These are phyloP conservation scores for Noctuana brunneofusca DNA, from an alignment of 2,888 invertebrate genomes.

Conservation along the genomic window DNA sequence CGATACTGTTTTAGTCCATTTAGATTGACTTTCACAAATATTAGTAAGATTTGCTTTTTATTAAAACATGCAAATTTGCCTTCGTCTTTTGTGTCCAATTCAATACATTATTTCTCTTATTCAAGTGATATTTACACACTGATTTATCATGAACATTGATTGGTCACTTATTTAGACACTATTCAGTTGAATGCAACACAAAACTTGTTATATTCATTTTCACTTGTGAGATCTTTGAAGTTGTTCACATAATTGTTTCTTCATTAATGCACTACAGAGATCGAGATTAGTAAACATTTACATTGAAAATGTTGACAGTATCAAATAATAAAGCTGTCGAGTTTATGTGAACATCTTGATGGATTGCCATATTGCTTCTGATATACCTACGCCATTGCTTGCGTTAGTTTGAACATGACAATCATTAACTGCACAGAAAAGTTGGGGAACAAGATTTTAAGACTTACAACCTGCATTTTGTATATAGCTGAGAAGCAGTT, in stretches of 20 bases:
- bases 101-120: background rate
- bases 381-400: constrained; percentile 40
- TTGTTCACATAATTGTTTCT: constrained; percentile 32
- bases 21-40: constrained; percentile 12
- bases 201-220: constrained; percentile 18
- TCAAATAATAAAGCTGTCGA: constrained; percentile 69
- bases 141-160: background rate
- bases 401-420: constrained; percentile 29
- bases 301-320: constrained; percentile 44
- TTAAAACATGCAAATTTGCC: constrained; percentile 16
- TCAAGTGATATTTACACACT: constrained; percentile 11
- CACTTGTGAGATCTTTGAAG: constrained; percentile 24
- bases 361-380: constrained; percentile 56
- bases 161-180: background rate
- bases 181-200: background rate
- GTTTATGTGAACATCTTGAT: constrained; percentile 65
- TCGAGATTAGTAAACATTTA: constrained; percentile 44
- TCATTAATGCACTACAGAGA: constrained; percentile 19
- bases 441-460: background rate
- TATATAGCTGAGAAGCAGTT: constrained; percentile 30
- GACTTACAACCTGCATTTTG: constrained; percentile 18
- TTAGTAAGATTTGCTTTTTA: constrained; percentile 18
- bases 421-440: constrained; percentile 23
- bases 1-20: constrained; percentile 6
- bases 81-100: constrained; percentile 5